Evolutionary conservation across 64 coral and sea anemone species (phyloP).

Genomic region (Orbicella faveolata): DNA sequence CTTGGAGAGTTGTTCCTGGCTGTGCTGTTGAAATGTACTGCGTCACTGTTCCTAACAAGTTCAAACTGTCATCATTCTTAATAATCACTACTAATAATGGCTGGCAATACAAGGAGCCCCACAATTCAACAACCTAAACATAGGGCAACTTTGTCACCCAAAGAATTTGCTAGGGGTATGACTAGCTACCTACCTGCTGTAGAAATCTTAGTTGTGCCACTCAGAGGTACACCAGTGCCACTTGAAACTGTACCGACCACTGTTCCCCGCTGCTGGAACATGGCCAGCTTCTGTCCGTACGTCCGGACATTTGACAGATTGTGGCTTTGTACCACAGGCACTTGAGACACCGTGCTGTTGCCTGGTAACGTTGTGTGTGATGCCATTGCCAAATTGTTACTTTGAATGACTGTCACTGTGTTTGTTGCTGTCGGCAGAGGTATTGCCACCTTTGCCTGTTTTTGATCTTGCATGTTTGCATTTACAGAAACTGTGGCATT

Average conservation of each 20-base stretch:
- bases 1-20: slow-evolving; percentile 47
- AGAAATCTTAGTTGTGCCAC: slow-evolving; percentile 25
- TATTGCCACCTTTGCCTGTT: slow-evolving; percentile 26
- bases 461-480: slow-evolving; percentile 19
- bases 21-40: slow-evolving; percentile 71
- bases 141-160: not conserved
- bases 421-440: slow-evolving; percentile 44
- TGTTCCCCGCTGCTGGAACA: slow-evolving; percentile 71
- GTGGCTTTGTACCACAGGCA: slow-evolving; percentile 45
- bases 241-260: slow-evolving; percentile 20
- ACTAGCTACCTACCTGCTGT: slow-evolving; percentile 14
- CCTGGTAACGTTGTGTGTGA: slow-evolving; percentile 17
- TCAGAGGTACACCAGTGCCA: slow-evolving; percentile 11
- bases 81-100: no score
- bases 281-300: slow-evolving; percentile 83
- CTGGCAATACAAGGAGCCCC: not conserved
- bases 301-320: slow-evolving; percentile 79
- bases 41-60: slow-evolving; percentile 41
- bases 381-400: slow-evolving; percentile 37
- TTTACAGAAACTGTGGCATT: not conserved
- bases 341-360: slow-evolving; percentile 34
- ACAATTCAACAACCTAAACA: no score
- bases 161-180: not conserved
- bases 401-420: slow-evolving; percentile 30
- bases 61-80: not conserved